phyloP scores from a whole-genome alignment of 2,888 invertebrate species.

The Melanostoma scalare region DNA sequence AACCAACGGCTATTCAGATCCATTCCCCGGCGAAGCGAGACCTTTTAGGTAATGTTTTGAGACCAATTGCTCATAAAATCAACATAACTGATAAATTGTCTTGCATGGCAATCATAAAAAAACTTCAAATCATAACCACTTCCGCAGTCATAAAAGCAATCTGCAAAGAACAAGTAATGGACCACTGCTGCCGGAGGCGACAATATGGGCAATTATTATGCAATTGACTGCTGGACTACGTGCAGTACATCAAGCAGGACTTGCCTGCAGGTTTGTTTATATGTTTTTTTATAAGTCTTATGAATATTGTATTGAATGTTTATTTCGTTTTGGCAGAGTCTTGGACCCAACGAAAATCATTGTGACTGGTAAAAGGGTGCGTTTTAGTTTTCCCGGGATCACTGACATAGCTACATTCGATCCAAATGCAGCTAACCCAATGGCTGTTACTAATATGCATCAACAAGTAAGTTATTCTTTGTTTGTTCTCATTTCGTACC shows the following conservation, averaged over 20 bases:
- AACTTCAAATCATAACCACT: not conserved
- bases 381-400: slow-evolving; percentile 91
- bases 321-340: slow-evolving; percentile 83
- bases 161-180: slow-evolving; percentile 85
- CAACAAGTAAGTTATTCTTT: slow-evolving; percentile 82
- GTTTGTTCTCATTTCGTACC: not conserved
- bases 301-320: not conserved
- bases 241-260: slow-evolving; percentile 90
- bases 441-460: slow-evolving; percentile 87
- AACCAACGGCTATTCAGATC: slow-evolving; percentile 87
- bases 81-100: slow-evolving; percentile 40
- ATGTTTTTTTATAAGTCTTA: slow-evolving; percentile 47
- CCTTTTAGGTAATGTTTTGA: slow-evolving; percentile 80
- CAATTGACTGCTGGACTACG: slow-evolving; percentile 97
- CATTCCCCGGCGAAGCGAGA: slow-evolving; percentile 91
- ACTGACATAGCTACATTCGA: slow-evolving; percentile 91
- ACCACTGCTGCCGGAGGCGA: slow-evolving; percentile 91
- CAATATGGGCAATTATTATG: slow-evolving; percentile 97
- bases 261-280: slow-evolving; percentile 84
- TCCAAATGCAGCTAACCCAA: slow-evolving; percentile 86
- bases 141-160: slow-evolving; percentile 81
- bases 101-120: slow-evolving; percentile 35
- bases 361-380: slow-evolving; percentile 89
- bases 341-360: slow-evolving; percentile 97
- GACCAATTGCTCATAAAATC: slow-evolving; percentile 39